phyloP scores from a whole-genome alignment of 64 coral and sea anemone species.

The Actinia tenebrosa region DNA sequence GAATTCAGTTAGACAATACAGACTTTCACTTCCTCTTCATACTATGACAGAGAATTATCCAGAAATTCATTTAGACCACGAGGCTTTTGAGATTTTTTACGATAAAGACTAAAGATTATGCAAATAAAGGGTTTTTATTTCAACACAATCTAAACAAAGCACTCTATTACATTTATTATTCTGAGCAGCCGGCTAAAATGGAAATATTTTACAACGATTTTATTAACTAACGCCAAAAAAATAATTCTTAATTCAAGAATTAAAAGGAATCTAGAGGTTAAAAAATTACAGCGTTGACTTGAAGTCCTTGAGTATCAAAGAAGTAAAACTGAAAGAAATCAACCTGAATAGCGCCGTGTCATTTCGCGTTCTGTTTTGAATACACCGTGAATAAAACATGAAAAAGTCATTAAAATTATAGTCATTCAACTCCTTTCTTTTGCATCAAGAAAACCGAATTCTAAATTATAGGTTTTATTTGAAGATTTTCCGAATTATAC shows the following conservation, averaged over 20 bases:
- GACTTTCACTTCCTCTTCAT: no score
- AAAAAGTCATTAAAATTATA: not conserved
- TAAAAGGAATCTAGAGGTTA: not conserved
- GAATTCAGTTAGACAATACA: no score
- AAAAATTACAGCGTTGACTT: not conserved
- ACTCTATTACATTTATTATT: not conserved
- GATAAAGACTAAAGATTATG: not conserved
- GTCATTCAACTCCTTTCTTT: not conserved
- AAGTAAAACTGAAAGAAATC: not conserved
- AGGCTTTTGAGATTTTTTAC: not conserved
- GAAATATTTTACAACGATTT: not conserved
- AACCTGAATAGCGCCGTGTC: not conserved
- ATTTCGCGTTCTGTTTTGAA: not conserved
- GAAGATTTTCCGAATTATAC: not conserved
- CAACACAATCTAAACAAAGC: slow-evolving; percentile 2
- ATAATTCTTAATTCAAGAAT: not conserved
- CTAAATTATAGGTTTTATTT: not conserved
- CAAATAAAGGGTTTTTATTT: not conserved
- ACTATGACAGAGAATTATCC: not conserved
- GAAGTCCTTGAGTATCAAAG: not conserved
- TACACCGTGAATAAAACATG: not conserved
- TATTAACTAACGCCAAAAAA: not conserved
- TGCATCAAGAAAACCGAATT: not conserved
- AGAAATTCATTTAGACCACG: not conserved
- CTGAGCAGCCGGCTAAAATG: not conserved